Percentiles rank a stretch among this genome's conserved stretches.
Conservation (phyloP, 2,888 invertebrate species). For the Dexiosoma caninum region DNA sequence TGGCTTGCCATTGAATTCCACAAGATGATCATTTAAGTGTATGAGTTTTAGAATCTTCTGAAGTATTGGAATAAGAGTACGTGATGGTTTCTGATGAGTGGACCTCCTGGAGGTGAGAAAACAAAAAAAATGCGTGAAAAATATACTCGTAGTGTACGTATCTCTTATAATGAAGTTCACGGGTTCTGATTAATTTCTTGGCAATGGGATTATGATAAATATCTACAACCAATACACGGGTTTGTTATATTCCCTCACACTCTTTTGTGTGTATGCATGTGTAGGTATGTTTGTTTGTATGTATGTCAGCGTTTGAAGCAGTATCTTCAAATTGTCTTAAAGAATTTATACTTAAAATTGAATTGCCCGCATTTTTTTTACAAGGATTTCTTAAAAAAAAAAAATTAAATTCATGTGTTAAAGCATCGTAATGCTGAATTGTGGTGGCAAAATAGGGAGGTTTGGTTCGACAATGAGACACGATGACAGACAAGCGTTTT, state of each 20-base stretch:
- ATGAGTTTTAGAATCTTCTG: not conserved
- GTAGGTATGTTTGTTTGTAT: not conserved
- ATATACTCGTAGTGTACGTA: conserved; percentile 58
- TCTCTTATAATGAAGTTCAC: conserved; percentile 45
- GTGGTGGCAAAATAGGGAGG: conserved; percentile 41
- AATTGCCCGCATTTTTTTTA: conserved; percentile 63
- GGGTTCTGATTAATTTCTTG: conserved; percentile 40
- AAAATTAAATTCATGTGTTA: conserved; percentile 53
- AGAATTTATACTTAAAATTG: conserved; percentile 43
- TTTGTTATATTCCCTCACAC: conserved; percentile 18
- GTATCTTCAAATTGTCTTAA: conserved; percentile 34
- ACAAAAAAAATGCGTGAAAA: conserved; percentile 63
- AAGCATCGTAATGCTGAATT: conserved; percentile 8
- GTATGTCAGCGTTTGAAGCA: not conserved
- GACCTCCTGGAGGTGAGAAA: conserved; percentile 78
- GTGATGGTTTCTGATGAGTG: conserved; percentile 70
- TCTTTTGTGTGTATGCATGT: not conserved
- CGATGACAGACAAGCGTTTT: conserved; percentile 20
- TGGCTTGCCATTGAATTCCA: conserved; percentile 27
- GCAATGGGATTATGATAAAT: conserved; percentile 44
- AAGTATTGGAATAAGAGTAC: conserved; percentile 43
- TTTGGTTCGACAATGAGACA: conserved; percentile 35
- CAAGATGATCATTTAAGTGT: conserved; percentile 12
- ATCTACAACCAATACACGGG: conserved; percentile 28
- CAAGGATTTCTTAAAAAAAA: conserved; percentile 12